Percentiles rank a stretch among this genome's conserved stretches.
Conservation (phyloP, 1,140 invertebrate species). For the Chymomyza costata region DNA sequence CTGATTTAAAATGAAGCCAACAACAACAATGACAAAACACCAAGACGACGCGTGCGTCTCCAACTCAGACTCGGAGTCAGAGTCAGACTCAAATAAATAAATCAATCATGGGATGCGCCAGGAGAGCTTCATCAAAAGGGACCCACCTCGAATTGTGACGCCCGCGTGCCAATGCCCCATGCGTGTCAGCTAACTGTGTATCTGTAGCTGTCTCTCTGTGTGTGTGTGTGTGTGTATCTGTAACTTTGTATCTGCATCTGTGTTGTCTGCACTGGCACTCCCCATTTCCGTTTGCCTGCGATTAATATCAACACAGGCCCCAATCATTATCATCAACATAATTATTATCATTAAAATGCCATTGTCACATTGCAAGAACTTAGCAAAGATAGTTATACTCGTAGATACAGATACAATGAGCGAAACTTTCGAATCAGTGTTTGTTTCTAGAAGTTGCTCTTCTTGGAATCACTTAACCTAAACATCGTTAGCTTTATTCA, state of each 20-base stretch:
- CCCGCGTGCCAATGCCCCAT: no score
- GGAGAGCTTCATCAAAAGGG: slow-evolving; percentile 11
- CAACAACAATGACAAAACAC: no score
- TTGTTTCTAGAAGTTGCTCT: no score
- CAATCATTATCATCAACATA: slow-evolving; percentile 31
- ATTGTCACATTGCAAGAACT: slow-evolving; percentile 62
- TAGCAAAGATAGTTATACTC: no score
- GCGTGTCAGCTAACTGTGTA: slow-evolving; percentile 26
- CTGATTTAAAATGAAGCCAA: slow-evolving; percentile 60
- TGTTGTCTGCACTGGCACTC: no score
- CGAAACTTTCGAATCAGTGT: no score
- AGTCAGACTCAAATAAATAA: slow-evolving; percentile 73
- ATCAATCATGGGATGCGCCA: slow-evolving; percentile 50
- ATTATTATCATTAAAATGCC: slow-evolving; percentile 64
- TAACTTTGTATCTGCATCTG: no score
- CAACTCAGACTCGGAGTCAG: no score
- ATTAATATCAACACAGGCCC: slow-evolving; percentile 55
- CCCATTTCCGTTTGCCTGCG: slow-evolving; percentile 65
- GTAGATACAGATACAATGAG: no score
- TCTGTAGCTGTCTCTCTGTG: slow-evolving; percentile 16
- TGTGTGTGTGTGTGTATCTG: not conserved
- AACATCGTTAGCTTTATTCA: no score
- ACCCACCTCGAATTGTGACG: not conserved
- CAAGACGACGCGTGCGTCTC: slow-evolving; percentile 49
- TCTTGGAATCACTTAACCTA: no score